phyloP scores from a whole-genome alignment of 2,113 vertebrate genomes.

The Beaufortia kweichowensis region DNA sequence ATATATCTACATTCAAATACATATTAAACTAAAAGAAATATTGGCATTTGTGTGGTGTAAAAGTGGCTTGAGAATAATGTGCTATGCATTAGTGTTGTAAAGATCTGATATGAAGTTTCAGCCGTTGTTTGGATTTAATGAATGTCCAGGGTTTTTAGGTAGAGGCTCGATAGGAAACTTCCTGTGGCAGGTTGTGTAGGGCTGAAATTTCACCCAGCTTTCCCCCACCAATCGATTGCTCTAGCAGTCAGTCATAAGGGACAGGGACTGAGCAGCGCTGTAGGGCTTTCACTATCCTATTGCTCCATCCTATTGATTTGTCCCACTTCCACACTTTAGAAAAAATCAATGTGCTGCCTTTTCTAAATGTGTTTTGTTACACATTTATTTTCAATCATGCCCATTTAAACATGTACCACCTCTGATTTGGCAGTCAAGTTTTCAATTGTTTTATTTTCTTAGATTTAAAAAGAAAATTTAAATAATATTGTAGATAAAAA shows the following conservation, averaged over 20 bases:
- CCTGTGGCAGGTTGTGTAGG: slow-evolving; percentile 20
- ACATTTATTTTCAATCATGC: slow-evolving; percentile 30
- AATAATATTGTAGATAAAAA: too few relatives aligned
- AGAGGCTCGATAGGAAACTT: slow-evolving; percentile 16
- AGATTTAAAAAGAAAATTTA: too few relatives aligned
- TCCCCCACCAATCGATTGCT: slow-evolving; percentile 55
- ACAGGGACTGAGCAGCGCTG: slow-evolving; percentile 42
- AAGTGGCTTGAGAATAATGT: too few relatives aligned
- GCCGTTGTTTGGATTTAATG: not conserved
- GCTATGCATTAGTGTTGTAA: too few relatives aligned
- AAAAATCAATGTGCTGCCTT: slow-evolving; percentile 44
- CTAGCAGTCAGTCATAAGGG: slow-evolving; percentile 52
- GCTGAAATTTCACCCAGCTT: slow-evolving; percentile 54
- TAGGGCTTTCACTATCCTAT: slow-evolving; percentile 36
- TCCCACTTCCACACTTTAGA: slow-evolving; percentile 34
- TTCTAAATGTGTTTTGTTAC: slow-evolving; percentile 51
- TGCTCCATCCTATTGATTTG: slow-evolving; percentile 52
- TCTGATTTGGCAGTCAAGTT: too few relatives aligned
- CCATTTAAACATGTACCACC: not conserved
- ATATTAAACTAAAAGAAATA: too few relatives aligned
- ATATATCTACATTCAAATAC: too few relatives aligned
- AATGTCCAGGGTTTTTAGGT: slow-evolving; percentile 24
- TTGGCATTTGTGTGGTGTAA: too few relatives aligned
- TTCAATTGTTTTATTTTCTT: too few relatives aligned
- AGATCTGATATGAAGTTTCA: not conserved